phyloP scores from a whole-genome alignment of 92 coral and sea anemone genomes.

The Zoanthus solanderi region DNA sequence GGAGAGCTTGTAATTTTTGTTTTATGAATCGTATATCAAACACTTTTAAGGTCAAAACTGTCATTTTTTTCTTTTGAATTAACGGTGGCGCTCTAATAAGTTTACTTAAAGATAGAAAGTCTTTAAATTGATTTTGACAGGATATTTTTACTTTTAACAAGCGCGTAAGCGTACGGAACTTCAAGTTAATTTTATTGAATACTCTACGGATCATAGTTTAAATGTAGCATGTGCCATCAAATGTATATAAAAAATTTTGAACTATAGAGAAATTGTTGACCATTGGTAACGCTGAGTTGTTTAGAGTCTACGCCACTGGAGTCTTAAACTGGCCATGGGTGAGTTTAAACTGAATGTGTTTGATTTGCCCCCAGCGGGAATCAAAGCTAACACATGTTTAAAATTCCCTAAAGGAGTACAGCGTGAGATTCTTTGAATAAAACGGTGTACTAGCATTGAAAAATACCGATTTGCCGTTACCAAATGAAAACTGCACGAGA shows the following conservation, averaged over 20 bases:
- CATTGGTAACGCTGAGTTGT: not conserved
- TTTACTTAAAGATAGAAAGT: not conserved
- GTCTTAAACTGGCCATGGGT: not conserved
- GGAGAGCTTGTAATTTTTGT: not conserved
- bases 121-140: constrained; percentile 15
- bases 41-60: constrained; percentile 25
- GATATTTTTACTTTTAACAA: not conserved
- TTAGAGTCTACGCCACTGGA: constrained; percentile 20
- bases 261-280: constrained; percentile 18
- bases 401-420: constrained; percentile 11
- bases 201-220: not conserved
- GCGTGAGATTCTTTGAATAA: constrained; percentile 22
- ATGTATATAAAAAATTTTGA: not conserved
- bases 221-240: constrained; percentile 8
- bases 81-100: constrained; percentile 21
- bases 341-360: not conserved
- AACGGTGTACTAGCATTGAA: not conserved
- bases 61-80: constrained; percentile 17
- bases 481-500: not conserved
- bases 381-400: constrained; percentile 44
- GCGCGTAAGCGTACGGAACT: not conserved
- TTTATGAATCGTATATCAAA: constrained; percentile 43
- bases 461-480: not conserved
- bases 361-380: constrained; percentile 32
- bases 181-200: constrained; percentile 14